Base-by-base conservation (phyloP, 1,140 invertebrate species). In the Melitaea cinxia region DNA sequence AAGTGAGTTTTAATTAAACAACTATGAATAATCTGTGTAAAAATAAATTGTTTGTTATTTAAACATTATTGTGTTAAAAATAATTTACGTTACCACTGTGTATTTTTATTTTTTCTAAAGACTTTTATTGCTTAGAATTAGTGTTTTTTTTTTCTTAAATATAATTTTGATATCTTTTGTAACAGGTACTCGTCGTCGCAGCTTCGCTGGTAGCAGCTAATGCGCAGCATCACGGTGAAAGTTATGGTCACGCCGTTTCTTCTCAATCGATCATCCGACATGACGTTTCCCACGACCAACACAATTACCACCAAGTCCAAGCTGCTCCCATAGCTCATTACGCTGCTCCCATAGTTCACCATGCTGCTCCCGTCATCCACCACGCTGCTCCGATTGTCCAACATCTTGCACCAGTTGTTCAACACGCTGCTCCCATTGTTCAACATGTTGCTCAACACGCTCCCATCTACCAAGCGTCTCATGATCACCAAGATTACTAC, bases 261-360 rank as follows among this genome's bases (percentile, higher is more conserved):
- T 82, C 75, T n/a, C 80, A 83, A 55, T 80, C 72, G 56, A 73
- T 78, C 49, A 47, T 80, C 24, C 73, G 72, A 2, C 78, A 83
- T 42, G 70, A 77, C 35, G 61, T 57, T 61, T 70, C 55, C 47
- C 55, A 65, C 24, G 37, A 50, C 37, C 42, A 71, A n/a, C n/a
- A n/a, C 7, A 33, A 54, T 23, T 30, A 53, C 47, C 19, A 63
- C n/a, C 35, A 58, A n/a, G 23, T 55, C 1, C 50, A 47, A 14
- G 17, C 60, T 10, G 10, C 23, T 5, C 19, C 21, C 17, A 15
- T 42, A 39, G 35, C 26, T 12, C 26, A 58, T n/a, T n/a, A n/a
- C 15, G n/a, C 23, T 24, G 24, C 37, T 23, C 55, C 42, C 2
- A 10, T 58, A 9, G 21, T 15, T 14, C 45, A 59, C 35, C 63